A percentile compares a stretch with the other conserved stretches of the same genome.
These are phyloP conservation scores for Liopterus haemorrhoidalis DNA, from an alignment of 2,888 invertebrate genomes.

Conservation along the genomic window DNA sequence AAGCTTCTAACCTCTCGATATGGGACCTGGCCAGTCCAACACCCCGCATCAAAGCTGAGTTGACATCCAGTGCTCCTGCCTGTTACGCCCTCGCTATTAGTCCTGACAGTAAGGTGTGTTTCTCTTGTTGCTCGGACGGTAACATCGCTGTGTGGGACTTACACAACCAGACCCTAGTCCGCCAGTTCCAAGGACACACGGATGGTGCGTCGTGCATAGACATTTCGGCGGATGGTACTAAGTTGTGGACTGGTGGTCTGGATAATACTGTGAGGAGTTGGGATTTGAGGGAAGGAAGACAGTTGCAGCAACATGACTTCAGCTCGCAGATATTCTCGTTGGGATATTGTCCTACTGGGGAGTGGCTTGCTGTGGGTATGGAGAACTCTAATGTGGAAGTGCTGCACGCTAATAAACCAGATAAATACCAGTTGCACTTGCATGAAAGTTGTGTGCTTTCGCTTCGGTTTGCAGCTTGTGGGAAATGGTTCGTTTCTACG, in stretches of 20 bases:
- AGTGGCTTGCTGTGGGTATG: conserved; percentile 98
- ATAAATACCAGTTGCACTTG: conserved; percentile 91
- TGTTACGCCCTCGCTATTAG: conserved; percentile 97
- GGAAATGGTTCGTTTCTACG: conserved; percentile 99
- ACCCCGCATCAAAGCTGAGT: conserved; percentile 86
- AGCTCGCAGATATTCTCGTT: conserved; percentile 81
- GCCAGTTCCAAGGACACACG: conserved; percentile 92
- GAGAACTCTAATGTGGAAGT: conserved; percentile 97
- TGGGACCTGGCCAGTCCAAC: conserved; percentile 93
- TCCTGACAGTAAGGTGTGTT: conserved; percentile 95
- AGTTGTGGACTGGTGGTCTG: conserved; percentile 87
- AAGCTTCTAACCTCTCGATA: conserved; percentile 89
- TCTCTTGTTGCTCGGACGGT: conserved; percentile 97
- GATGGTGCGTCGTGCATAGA: conserved; percentile 98
- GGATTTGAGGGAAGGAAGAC: conserved; percentile 90
- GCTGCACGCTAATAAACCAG: conserved; percentile 80
- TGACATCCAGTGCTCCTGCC: conserved; percentile 87
- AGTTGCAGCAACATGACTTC: conserved; percentile 93
- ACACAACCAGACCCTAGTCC: conserved; percentile 83
- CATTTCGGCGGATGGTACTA: conserved; percentile 87
- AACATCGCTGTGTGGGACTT: conserved; percentile 96
- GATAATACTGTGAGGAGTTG: conserved; percentile 96
- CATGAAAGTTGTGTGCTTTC: conserved; percentile 97
- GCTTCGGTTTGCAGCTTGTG: conserved; percentile 88
- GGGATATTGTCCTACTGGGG: conserved; percentile 91